Conservation (phyloP, 2,888 invertebrate genomes). For the Drosophila neotestacea region DNA sequence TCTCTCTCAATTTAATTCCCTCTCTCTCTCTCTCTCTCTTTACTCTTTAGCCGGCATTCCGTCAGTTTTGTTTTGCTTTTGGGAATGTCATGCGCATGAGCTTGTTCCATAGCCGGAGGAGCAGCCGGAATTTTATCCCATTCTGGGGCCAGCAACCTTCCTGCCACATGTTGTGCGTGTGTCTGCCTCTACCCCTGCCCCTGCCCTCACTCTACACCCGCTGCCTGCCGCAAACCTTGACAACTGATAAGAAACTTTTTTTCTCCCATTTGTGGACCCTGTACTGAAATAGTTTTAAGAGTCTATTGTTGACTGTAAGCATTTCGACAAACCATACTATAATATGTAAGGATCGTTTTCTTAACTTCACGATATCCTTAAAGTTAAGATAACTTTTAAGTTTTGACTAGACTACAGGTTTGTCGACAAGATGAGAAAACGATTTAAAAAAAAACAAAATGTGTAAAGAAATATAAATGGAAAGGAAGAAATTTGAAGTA, state of each 20-base stretch:
- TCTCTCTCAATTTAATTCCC: constrained; percentile 11
- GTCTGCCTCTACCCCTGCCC: not conserved
- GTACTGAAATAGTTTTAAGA: not conserved
- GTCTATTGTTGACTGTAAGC: too few species aligned
- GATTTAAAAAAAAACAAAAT: too few species aligned
- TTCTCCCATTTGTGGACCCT: not conserved
- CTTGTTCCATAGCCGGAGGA: constrained; percentile 61
- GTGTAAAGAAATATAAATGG: too few species aligned
- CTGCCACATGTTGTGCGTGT: constrained; percentile 78
- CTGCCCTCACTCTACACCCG: not conserved
- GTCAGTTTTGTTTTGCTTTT: constrained; percentile 54
- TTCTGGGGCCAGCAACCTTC: constrained; percentile 63
- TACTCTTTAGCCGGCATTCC: constrained; percentile 56
- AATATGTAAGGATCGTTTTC: too few species aligned
- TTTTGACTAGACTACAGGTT: too few species aligned
- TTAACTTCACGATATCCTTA: too few species aligned
- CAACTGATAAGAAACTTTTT: constrained; percentile 79
- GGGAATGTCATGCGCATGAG: constrained; percentile 59
- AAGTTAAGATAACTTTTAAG: too few species aligned
- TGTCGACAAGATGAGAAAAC: too few species aligned
- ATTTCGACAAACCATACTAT: too few species aligned
- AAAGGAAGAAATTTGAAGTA: too few species aligned
- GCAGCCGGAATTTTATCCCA: constrained; percentile 45
- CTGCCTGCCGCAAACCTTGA: constrained; percentile 64
- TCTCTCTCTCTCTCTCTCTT: constrained; percentile 7